Base-by-base conservation (phyloP, 1,140 invertebrate species). In the Drosophila suzukii region DNA sequence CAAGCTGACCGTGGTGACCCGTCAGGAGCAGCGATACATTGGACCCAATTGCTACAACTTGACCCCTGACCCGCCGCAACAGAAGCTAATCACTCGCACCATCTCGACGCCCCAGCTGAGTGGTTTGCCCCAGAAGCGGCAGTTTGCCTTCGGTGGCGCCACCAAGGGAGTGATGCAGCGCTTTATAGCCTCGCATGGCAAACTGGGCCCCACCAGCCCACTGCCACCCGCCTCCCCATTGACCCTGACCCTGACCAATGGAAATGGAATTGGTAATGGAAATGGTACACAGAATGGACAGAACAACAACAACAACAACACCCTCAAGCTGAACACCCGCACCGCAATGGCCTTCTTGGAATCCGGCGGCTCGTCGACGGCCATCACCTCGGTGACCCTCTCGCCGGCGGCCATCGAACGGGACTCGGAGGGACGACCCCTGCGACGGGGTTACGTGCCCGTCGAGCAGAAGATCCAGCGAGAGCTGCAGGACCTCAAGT, bases 391-490 rank as follows among this genome's bases (percentile, higher is more conserved):
- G 39, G 47, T 58, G 10, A 81, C 78, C 32, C 67, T 91, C 1
- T 92, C 93, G 8, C 92, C 93, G 20, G 85, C 92, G 20, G 89
- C 92, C 34, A 93, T 93, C 51, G 91, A 92, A 36, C 93, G 94
- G 17, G 93, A 93, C 46, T 90, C 93, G 7, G 93, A 94, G 68
- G 94, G 94, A 8, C 94, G 94, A 60, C 94, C 94, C 0, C 92
- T 94, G 20, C 93, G 95, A 32, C 95, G 94, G 30, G 95, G 95
- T 20, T 96, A 94, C 76, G 94, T 95, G 2, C 95, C 95, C 2
- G 95, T 96, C 2, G 96, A 96, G 85, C 94, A 96, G 72, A 96
- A 96, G 90, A 97, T 97, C 59, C 95, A 96, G 86, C 95, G 95
- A 61, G 96, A 97, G 91, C 91, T 97, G 32, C 93, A 94, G 88